Evolutionary conservation across 2,888 invertebrate species (phyloP), one percentile per base, ranked within the genome.

Genomic region (Melikaiella ostensackeni): DNA sequence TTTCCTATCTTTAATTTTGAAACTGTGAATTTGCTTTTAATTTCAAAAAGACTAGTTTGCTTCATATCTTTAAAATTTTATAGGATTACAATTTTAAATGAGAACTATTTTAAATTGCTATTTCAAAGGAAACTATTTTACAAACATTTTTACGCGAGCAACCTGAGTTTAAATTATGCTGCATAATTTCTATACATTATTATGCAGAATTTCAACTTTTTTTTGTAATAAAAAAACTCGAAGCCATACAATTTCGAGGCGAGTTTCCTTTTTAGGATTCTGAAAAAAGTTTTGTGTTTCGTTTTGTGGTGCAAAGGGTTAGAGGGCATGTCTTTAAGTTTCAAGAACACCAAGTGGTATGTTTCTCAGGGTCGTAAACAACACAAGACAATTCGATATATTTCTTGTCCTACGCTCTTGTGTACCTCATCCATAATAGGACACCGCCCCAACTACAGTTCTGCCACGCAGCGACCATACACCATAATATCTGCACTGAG

Each of bases 361-460:
- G 21, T 70, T 70, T n/a, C 30, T n/a, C 13, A 70, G 70, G 50
- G 30, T 70, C 70, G 50, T 66, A 27, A 57, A 42, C n/a, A 61
- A 38, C 24, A 35, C 13, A 57, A 66, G 74, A 74, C 66, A 66
- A 75, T 30, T 38, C 50, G 42, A 46, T 59, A 33, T 19, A 61
- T 70, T 50, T 50, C 70, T 70, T 33, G 30, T 74, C 79, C 83
- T 85, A 86, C 87, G 86, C 86, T 84, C 59, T 75, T 88, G 88
- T 81, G 82, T 81, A 81, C 73, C 82, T 86, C 85, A 85, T 84
- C 84, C 85, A 84, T 86, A 89, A 88, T 85, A 78, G 79, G 87
- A 86, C 84, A 88, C 85, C 82, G 81, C 80, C 80, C 80, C 81
- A 79, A 84, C 82, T 76, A 82, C 74, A 81, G 76, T 77, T 74